Base-by-base conservation (phyloP, 1,140 invertebrate species). In the Apis laboriosa region DNA sequence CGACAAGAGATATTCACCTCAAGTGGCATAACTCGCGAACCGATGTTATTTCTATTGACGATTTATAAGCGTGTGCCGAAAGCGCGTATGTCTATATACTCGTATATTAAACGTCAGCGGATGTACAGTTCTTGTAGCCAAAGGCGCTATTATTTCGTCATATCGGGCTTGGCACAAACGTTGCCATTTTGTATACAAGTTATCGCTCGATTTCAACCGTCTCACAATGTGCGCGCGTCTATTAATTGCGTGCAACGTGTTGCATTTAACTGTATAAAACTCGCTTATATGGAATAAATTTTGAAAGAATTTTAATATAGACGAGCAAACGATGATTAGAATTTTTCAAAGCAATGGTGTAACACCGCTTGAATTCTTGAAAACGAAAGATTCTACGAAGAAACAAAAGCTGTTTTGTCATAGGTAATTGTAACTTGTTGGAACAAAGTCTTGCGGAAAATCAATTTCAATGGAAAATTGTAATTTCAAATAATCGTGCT, bases 1-100 rank as follows among this genome's bases (percentile, higher is more conserved):
- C 87, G 68, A 88, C 78, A 58, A 71, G 76, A 88, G 87, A 85
- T 88, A 88, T 88, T 88, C 86, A 88, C 87, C 86, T 79, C 86
- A 77, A 85, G 78, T 74, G 56, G 28, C 63, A 85, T 51, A 85
- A 55, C 72, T 67, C 28, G 60, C 60, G 34, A 15, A 53, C 49
- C 61, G 15, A 53, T 67, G 75, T 77, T 43, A 66, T 53, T 60
- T 67, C 24, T 43, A 28, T 53, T 11, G 28, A 21, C 51, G 19
- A 68, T 58, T 9, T 73, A 28, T 80, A 68, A 53, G 56, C 53
- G 61, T 43, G 55, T 64, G 53, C 75, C 67, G 15, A 19, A 9
- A n/a, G 53, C 53, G 9, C 55, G 51, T 34, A n/a, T 24, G 28
- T 60, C 19, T 2, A 60, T 2, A 60, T 1, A 58, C 17, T 34